These are phyloP conservation scores for Brevipalpus yothersi DNA, from an alignment of 1,140 invertebrate species.

Conservation along the genomic window DNA sequence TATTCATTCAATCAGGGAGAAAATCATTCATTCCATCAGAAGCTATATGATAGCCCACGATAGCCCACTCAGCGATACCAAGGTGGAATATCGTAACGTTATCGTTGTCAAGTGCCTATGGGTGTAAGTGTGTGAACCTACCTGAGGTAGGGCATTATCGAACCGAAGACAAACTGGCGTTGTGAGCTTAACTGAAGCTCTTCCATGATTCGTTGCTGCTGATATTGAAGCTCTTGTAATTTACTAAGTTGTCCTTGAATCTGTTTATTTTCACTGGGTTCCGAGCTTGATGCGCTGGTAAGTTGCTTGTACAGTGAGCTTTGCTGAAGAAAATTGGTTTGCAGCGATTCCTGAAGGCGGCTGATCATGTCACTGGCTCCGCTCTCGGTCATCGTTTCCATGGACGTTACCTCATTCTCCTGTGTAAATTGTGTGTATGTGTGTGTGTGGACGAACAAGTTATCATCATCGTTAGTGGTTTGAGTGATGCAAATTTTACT, in stretches of 20 bases:
- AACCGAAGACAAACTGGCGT: slow-evolving; percentile 9
- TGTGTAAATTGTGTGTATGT: not conserved
- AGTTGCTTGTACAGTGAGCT: slow-evolving; percentile 2
- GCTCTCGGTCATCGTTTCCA: not conserved
- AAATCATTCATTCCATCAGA: too few species aligned
- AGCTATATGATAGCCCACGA: not conserved
- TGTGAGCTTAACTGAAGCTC: slow-evolving; percentile 9
- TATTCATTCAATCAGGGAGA: too few species aligned
- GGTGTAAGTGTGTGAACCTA: not conserved
- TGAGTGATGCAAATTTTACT: not conserved
- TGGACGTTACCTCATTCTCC: not conserved
- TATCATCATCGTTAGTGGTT: not conserved
- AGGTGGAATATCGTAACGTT: not conserved
- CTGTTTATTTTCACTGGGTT: not conserved
- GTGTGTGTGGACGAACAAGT: not conserved
- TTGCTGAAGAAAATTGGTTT: slow-evolving; percentile 4
- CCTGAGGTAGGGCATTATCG: not conserved
- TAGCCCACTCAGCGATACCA: not conserved
- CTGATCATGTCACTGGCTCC: not conserved
- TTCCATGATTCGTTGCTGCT: slow-evolving; percentile 11
- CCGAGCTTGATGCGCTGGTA: not conserved
- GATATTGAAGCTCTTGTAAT: slow-evolving; percentile 8
- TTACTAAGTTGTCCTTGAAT: not conserved
- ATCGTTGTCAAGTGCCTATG: not conserved
- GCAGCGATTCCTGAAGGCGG: slow-evolving; percentile 1